Evolutionary conservation across 1,140 invertebrate genomes (phyloP), one percentile per base, ranked within the genome.

Genomic region (Dendroctonus ponderosae): DNA sequence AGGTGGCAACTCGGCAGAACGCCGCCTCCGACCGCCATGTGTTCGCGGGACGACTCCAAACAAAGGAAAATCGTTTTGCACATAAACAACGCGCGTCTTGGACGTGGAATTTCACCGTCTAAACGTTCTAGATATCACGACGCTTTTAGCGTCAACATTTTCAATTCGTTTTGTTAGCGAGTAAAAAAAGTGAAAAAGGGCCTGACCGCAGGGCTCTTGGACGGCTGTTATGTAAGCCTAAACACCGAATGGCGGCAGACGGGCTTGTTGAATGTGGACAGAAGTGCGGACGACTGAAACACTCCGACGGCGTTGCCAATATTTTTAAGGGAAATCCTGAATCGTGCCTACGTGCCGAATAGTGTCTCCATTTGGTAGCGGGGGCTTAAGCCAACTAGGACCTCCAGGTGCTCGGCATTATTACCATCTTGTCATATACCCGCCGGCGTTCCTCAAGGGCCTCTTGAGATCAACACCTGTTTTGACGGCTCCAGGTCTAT

Each of bases 191-290:
- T 26, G 44, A 62, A 62, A 26, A 26, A 3, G 26, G 26, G 1
- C 26, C 3, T 60, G n/a, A n/a, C n/a, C 48, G 46, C 11, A 60
- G 44, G 48, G 40, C 42, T 44, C 12, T 57, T 37, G 44, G 39
- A 44, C 68, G 59, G 62, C 61, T 66, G 68, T 70, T 70, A 70
- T 66, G 61, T 70, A 70, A 70, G 65, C 61, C 40, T 50, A 54
- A 15, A 42, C 50, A 62, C 69, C 66, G 48, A 62, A 61, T 59
- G 59, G 63, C 58, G 65, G 52, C 59, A 40, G 52, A 58, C 63
- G 39, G 41, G 63, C 63, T 68, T 65, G 67, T 68, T 65, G 62
- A 68, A 68, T 68, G 62, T 58, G 56, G 62, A 65, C 38, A 59
- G 62, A 61, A 59, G 54, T 67, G 66, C 66, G 66, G 66, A 67